These are phyloP conservation scores for Pyrgus malvae DNA, from an alignment of 2,888 invertebrate species.

Conservation along the genomic window DNA sequence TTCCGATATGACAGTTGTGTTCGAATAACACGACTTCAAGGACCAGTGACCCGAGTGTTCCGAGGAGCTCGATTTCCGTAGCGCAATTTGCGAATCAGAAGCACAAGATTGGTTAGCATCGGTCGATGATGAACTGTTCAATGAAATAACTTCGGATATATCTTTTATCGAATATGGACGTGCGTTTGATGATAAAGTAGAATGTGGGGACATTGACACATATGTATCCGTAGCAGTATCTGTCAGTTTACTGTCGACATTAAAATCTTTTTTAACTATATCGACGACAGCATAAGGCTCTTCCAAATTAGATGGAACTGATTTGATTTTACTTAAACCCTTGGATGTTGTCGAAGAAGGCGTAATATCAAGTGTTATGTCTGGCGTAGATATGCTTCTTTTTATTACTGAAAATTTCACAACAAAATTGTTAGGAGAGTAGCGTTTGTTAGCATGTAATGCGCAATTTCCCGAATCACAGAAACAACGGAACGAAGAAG, in stretches of 20 bases:
- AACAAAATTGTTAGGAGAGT: constrained; percentile 52
- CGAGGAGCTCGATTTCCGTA: constrained; percentile 70
- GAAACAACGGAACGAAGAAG: constrained; percentile 71
- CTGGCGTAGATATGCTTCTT: constrained; percentile 73
- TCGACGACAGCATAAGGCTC: constrained; percentile 64
- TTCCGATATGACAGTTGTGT: constrained; percentile 66
- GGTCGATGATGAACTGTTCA: constrained; percentile 60
- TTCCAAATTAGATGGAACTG: constrained; percentile 63
- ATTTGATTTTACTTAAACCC: constrained; percentile 59
- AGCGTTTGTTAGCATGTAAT: constrained; percentile 60
- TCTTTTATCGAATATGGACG: constrained; percentile 71
- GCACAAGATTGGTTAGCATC: constrained; percentile 60
- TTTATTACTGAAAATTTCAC: constrained; percentile 74
- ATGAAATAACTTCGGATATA: constrained; percentile 68
- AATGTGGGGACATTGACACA: constrained; percentile 58
- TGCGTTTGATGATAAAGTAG: constrained; percentile 52
- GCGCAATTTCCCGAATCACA: constrained; percentile 65
- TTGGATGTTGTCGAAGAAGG: constrained; percentile 56
- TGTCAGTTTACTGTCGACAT: constrained; percentile 32
- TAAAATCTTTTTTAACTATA: constrained; percentile 52
- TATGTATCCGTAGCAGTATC: constrained; percentile 35
- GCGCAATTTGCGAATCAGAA: constrained; percentile 62
- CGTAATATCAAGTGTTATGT: constrained; percentile 62
- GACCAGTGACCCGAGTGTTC: constrained; percentile 76
- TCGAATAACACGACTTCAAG: constrained; percentile 68